These are phyloP conservation scores for Lutraria lutraria DNA, from an alignment of 2,888 invertebrate genomes.

Conservation along the genomic window DNA sequence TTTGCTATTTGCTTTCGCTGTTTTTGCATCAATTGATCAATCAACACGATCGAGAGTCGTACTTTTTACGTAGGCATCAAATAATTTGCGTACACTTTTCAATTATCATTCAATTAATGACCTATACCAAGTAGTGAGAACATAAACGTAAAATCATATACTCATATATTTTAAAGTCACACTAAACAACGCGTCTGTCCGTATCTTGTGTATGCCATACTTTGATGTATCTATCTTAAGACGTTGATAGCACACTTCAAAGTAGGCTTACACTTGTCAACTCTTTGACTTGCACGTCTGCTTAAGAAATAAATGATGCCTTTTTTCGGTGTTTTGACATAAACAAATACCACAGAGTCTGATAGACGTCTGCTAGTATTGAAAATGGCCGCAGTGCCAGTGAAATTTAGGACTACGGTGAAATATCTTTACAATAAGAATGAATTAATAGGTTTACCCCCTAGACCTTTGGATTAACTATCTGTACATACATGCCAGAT, in stretches of 20 bases:
- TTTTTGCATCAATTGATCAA: not conserved
- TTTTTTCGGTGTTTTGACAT: not conserved
- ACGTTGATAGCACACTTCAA: conserved; percentile 44
- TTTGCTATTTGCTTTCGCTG: not conserved
- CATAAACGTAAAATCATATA: conserved; percentile 23
- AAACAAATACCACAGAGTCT: conserved; percentile 20
- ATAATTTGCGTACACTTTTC: conserved; percentile 15
- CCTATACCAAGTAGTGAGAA: not conserved
- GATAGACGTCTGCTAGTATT: conserved; percentile 4
- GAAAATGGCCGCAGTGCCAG: not conserved
- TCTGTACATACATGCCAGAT: not conserved
- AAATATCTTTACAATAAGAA: conserved; percentile 14
- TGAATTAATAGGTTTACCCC: not conserved
- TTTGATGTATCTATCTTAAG: conserved; percentile 36
- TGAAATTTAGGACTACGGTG: not conserved
- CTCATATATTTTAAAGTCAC: conserved; percentile 20
- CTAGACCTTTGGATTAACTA: not conserved
- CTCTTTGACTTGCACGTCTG: conserved; percentile 27
- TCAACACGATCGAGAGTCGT: not conserved
- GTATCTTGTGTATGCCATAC: conserved; percentile 27
- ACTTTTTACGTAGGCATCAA: conserved; percentile 1
- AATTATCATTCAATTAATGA: conserved; percentile 38
- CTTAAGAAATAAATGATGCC: conserved; percentile 32
- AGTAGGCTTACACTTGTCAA: conserved; percentile 49
- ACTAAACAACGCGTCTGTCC: not conserved